Conservation (phyloP, 2,888 invertebrate genomes). For the Philonicus albiceps region DNA sequence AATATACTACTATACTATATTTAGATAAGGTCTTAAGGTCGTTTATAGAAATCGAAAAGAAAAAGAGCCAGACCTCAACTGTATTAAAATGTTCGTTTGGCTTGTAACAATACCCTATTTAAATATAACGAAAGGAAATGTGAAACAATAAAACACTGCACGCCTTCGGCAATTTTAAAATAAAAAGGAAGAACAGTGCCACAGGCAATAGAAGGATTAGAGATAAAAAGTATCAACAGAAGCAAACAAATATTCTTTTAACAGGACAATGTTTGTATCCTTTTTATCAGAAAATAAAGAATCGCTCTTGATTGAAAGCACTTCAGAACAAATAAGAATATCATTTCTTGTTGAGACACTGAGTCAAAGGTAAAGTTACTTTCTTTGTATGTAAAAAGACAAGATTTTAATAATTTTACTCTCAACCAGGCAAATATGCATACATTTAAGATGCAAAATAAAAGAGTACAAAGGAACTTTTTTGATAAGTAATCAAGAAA, state of each 20-base stretch:
- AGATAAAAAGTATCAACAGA: not conserved
- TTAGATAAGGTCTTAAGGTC: too few relatives aligned
- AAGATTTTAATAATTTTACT: not conserved
- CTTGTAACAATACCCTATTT: not conserved
- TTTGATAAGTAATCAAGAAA: not conserved
- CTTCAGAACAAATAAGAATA: not conserved
- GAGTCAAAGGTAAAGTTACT: not conserved
- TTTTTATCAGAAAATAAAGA: not conserved
- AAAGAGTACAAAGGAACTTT: not conserved
- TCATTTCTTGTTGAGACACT: not conserved
- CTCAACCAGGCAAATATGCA: not conserved
- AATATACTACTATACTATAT: too few relatives aligned
- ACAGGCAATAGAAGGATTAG: not conserved
- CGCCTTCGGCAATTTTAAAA: not conserved
- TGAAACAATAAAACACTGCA: not conserved
- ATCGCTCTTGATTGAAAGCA: not conserved
- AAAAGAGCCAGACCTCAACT: too few relatives aligned
- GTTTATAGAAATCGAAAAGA: too few relatives aligned
- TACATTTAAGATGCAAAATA: not conserved
- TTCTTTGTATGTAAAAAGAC: not conserved
- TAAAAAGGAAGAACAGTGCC: not conserved
- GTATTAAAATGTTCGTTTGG: too few relatives aligned
- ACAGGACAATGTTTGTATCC: not conserved
- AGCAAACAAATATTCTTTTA: not conserved
- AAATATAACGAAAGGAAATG: not conserved